phyloP scores from a whole-genome alignment of 2,888 invertebrate species.

The Hypena proboscidalis region DNA sequence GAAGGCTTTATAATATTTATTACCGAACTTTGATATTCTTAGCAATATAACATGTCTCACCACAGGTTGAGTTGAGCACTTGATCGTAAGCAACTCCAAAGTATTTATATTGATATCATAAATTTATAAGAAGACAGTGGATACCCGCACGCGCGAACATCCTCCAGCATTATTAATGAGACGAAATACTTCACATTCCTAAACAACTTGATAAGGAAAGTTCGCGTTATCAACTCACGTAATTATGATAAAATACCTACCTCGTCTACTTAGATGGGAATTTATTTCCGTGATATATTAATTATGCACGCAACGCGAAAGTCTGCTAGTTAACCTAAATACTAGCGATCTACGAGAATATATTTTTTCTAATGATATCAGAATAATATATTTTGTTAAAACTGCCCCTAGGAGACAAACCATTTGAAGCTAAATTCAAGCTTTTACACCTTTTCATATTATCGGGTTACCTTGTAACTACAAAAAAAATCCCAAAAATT shows the following conservation, averaged over 20 bases:
- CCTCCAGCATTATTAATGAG: slow-evolving; percentile 69
- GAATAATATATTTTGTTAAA: too few relatives aligned
- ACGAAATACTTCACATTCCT: slow-evolving; percentile 59
- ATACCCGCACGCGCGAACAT: slow-evolving; percentile 62
- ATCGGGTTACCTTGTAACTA: too few relatives aligned
- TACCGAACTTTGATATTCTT: slow-evolving; percentile 30
- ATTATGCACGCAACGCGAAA: too few relatives aligned
- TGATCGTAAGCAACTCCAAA: slow-evolving; percentile 63
- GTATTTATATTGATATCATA: slow-evolving; percentile 80
- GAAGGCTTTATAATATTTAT: slow-evolving; percentile 35
- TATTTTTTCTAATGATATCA: too few relatives aligned
- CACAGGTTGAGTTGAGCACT: slow-evolving; percentile 48
- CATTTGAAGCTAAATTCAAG: too few relatives aligned
- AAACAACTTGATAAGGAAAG: slow-evolving; percentile 61
- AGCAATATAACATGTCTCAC: slow-evolving; percentile 37
- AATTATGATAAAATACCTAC: slow-evolving; percentile 27
- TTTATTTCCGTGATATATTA: too few relatives aligned
- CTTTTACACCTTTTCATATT: too few relatives aligned
- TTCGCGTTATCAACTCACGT: slow-evolving; percentile 40
- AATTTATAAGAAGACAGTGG: slow-evolving; percentile 71
- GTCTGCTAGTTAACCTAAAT: too few relatives aligned
- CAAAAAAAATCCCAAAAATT: too few relatives aligned
- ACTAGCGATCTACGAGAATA: too few relatives aligned
- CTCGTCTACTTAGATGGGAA: too few relatives aligned
- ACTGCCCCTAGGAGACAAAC: too few relatives aligned